Conservation (phyloP, 1,140 invertebrate genomes). For the Eulimnadia texana region DNA sequence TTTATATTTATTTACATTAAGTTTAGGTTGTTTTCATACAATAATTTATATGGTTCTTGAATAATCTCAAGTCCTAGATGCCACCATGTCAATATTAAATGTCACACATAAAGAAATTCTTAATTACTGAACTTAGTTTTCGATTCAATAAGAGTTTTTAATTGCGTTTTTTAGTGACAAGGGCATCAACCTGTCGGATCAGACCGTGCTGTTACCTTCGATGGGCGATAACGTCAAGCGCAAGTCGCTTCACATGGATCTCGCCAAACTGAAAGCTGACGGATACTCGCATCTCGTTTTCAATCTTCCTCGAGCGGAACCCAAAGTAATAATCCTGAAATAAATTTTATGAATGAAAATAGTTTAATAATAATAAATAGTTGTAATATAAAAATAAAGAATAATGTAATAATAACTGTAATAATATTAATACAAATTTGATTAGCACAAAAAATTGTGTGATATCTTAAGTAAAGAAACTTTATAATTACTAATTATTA, state of each 20-base stretch:
- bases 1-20: background rate
- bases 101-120: too few relatives aligned
- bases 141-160: background rate
- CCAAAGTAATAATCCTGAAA: constrained; percentile 19
- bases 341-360: too few relatives aligned
- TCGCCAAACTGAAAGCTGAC: constrained; percentile 41
- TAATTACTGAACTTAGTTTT: background rate
- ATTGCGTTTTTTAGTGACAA: constrained; percentile 34
- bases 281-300: constrained; percentile 54
- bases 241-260: constrained; percentile 41
- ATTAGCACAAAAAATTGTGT: background rate
- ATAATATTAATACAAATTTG: background rate
- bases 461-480: constrained; percentile 34
- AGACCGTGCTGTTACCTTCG: constrained; percentile 38
- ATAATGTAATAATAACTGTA: background rate
- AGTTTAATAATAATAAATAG: too few relatives aligned
- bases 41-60: too few relatives aligned
- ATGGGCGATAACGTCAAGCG: constrained; percentile 27
- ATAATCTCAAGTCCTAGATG: too few relatives aligned
- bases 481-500: too few relatives aligned
- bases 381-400: too few relatives aligned
- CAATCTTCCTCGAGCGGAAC: constrained; percentile 35
- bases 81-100: too few relatives aligned
- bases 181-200: constrained; percentile 45
- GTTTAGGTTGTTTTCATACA: background rate